Percentiles rank a stretch among this genome's conserved stretches.
Conservation (phyloP, 2,888 invertebrate species). For the Drosophila anomalata region DNA sequence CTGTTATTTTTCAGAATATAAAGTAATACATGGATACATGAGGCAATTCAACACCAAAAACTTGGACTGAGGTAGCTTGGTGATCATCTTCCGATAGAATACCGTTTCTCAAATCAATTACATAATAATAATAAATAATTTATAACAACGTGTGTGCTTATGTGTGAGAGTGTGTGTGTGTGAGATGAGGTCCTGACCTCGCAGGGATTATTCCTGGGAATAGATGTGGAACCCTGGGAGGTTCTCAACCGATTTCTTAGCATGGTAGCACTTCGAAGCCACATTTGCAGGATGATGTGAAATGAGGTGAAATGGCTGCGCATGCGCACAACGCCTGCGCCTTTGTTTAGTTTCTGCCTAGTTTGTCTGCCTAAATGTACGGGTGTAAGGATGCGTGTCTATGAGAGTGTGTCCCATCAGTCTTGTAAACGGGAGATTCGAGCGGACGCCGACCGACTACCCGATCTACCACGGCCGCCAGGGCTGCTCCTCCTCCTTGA, state of each 20-base stretch:
- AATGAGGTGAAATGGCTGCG: slow-evolving; percentile 75
- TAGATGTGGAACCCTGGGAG: background rate
- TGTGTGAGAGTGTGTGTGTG: slow-evolving; percentile 33
- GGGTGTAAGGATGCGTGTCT: slow-evolving; percentile 35
- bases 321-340: slow-evolving; percentile 60
- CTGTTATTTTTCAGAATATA: slow-evolving; percentile 42
- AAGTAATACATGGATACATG: slow-evolving; percentile 58
- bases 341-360: slow-evolving; percentile 27
- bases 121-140: slow-evolving; percentile 71
- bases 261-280: slow-evolving; percentile 71
- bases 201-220: slow-evolving; percentile 13
- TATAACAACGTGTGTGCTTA: slow-evolving; percentile 62
- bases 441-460: slow-evolving; percentile 9
- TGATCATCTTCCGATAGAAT: slow-evolving; percentile 63
- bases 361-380: slow-evolving; percentile 24
- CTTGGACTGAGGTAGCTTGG: slow-evolving; percentile 80
- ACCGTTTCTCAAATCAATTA: slow-evolving; percentile 56
- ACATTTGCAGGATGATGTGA: slow-evolving; percentile 72
- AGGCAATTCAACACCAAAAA: slow-evolving; percentile 79
- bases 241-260: slow-evolving; percentile 30
- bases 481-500: slow-evolving; percentile 88
- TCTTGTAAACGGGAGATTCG: slow-evolving; percentile 65
- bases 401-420: slow-evolving; percentile 66
- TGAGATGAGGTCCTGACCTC: slow-evolving; percentile 43
- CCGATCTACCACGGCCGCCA: slow-evolving; percentile 91